Base-by-base conservation (phyloP, 2,888 invertebrate species). In the Alviniconcha strummeri region DNA sequence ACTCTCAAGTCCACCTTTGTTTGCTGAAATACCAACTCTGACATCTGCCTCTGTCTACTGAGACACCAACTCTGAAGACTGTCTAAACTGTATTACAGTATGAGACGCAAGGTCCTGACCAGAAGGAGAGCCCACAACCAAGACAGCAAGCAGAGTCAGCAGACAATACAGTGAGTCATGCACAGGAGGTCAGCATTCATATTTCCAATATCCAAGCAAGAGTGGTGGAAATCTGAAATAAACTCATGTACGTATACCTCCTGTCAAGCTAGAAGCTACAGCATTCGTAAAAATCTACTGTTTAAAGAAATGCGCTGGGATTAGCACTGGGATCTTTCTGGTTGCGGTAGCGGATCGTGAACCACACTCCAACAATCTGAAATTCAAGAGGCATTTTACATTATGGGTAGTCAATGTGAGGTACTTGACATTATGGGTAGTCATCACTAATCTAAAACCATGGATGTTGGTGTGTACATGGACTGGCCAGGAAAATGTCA, bases 291-390 rank as follows among this genome's bases (percentile, higher is more conserved):
- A 15, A 54, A 3, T 56, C 54, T n/a, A 64, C 15, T 15, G 60
- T 8, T 87, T 89, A 90, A 77, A 98, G 97, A 95, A 98, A 98
- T 95, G 98, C 98, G 95, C 97, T 97, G 93, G 98, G 97, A 95
- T 98, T 97, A 95, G 97, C 98, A 91, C 97, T 96, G 92, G 98
- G 98, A 95, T 98, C 98, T 96, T 98, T 98, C 95, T 98, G 98
- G 95, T 99, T 99, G 95, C 99, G 96, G 96, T 97, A 99, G 93
- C 98, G 96, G 94, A 98, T 96, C 92, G 98, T 98, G 96, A 99
- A 95, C 97, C 97, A 97, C 88, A 98, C 97, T 95, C 98, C 98
- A 95, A 98, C 96, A 95, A 99, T 98, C 98, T 99, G 97, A 89
- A 96, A 93, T 80, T 85, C 86, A 82, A 83, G 80, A 84, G 60